These are phyloP conservation scores for Grantiella picta DNA, from an alignment of 2,113 vertebrate species.

Conservation along the genomic window DNA sequence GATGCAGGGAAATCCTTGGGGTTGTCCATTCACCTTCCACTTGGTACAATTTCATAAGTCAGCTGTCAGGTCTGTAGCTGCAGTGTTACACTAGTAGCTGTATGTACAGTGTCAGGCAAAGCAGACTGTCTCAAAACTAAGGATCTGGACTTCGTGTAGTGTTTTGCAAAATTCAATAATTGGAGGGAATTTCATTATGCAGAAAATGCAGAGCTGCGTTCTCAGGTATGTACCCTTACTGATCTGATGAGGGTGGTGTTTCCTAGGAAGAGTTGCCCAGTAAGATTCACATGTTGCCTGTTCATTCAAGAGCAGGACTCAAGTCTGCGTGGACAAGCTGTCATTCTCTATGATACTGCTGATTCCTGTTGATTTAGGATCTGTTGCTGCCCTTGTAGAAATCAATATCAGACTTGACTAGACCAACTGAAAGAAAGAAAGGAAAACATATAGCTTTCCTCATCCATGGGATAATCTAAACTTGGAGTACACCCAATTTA, in stretches of 20 bases:
- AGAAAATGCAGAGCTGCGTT: background rate
- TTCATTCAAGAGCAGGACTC: background rate
- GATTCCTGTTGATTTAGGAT: background rate
- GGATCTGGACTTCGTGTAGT: background rate
- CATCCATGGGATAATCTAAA: background rate
- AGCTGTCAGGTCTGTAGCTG: rapidly evolving
- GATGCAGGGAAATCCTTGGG: background rate
- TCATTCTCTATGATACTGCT: background rate
- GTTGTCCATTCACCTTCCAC: background rate
- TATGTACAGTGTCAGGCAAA: background rate
- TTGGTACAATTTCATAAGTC: background rate
- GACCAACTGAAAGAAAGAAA: background rate
- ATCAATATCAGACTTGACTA: background rate
- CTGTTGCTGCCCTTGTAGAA: background rate
- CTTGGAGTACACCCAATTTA: background rate
- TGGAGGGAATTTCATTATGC: background rate
- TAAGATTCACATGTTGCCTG: background rate
- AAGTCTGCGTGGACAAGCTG: background rate
- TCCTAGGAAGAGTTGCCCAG: background rate
- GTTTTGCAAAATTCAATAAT: background rate
- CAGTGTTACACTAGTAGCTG: background rate
- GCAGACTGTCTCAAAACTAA: background rate
- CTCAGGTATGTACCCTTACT: background rate
- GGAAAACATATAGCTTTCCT: background rate
- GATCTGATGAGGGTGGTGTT: background rate